Evolutionary conservation across 2,113 vertebrate genomes (phyloP), one percentile per base, ranked within the genome.

Genomic region (Cyprinodon tularosa): DNA sequence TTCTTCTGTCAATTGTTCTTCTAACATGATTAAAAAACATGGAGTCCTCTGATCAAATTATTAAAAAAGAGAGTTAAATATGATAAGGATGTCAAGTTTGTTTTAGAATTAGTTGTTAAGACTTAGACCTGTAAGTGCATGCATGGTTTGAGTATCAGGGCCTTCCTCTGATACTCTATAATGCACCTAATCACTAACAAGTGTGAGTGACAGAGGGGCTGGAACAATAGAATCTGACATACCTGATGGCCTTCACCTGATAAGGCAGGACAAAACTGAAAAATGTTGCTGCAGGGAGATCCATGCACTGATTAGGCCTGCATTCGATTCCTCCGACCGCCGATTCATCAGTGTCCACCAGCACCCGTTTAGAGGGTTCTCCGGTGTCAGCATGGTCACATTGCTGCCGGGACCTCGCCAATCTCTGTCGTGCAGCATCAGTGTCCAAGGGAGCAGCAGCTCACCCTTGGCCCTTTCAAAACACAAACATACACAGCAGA

Each of bases 221-320:
- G 53, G 36, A 68, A 83, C 83, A 66, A 85, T 86, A 59, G 77
- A 80, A 73, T 83, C 63, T 86, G 92, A 91, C 92, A 76, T 20
- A 45, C 78, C 77, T 90, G 87, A 91, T 48, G 82, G 80, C 74
- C 71, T 73, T 81, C 78, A 84, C 76, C 88, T 90, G 88, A 93
- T 93, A 86, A 83, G 85, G 71, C 72, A n/a, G 76, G 91, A 92
- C 92, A 93, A 93, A 93, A 93, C 90, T 92, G 91, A 93, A 91
- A 93, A 93, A 93, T 93, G 92, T 88, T 90, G 86, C 88, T 89
- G 88, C 88, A 82, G 63, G 80, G 77, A 66, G 85, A 91, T 93
- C 90, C 81, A 92, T 91, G 90, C 82, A 71, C 90, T 92, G 92
- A 93, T 93, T 91, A 90, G 92, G 88, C 85, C 57, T 17, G 74